Conservation (phyloP, 2,113 vertebrate genomes). For the Gnathonemus longibarbis region DNA sequence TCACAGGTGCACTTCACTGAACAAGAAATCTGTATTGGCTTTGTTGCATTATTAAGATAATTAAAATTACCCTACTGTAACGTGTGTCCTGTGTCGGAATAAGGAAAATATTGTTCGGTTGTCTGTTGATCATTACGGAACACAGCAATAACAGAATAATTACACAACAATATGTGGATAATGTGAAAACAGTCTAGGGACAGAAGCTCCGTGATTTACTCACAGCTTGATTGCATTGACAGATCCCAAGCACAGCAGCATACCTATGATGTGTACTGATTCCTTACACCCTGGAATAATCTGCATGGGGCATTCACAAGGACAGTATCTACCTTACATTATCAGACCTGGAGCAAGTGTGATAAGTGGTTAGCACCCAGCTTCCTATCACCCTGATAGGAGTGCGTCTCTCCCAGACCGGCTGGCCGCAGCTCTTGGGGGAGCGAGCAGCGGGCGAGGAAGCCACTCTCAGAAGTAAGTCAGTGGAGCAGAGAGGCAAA, state of each 20-base stretch:
- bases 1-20: not conserved
- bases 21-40: not conserved
- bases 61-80: not conserved
- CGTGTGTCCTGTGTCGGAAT: not conserved
- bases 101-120: not conserved
- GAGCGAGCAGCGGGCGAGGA: slow-evolving; percentile 29
- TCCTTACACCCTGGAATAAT: not conserved
- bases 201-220: not conserved
- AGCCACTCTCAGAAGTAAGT: slow-evolving; percentile 46
- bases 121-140: not conserved
- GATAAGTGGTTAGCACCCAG: not conserved
- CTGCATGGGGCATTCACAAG: not conserved
- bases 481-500: slow-evolving; percentile 46
- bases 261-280: slow-evolving; percentile 23
- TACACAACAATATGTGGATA: not conserved
- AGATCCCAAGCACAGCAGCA: slow-evolving; percentile 28
- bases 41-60: not conserved
- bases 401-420: not conserved
- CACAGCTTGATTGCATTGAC: slow-evolving; percentile 7
- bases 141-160: not conserved
- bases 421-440: not conserved
- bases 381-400: not conserved
- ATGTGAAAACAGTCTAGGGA: not conserved
- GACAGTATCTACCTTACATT: not conserved
- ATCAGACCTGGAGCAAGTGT: not conserved